These are phyloP conservation scores for Gallinago nigripennis DNA, from an alignment of 2,797 vertebrate species.

Conservation along the genomic window DNA sequence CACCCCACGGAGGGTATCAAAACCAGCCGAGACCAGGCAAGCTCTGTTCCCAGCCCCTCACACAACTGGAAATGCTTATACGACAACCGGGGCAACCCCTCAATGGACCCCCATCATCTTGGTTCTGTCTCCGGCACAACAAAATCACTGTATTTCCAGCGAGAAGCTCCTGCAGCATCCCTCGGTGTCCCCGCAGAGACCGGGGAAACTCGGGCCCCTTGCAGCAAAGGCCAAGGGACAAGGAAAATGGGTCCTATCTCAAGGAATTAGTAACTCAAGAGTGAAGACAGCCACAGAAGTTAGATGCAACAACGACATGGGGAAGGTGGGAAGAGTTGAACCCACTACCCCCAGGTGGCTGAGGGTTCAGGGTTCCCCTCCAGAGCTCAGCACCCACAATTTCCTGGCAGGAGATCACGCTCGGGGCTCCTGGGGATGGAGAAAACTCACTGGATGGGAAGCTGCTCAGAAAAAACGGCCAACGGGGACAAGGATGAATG, in stretches of 20 bases:
- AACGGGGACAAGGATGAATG: rapidly evolving
- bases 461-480: background rate
- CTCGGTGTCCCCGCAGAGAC: background rate
- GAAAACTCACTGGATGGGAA: background rate
- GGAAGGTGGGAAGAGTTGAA: background rate
- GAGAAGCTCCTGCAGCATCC: background rate
- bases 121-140: background rate
- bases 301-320: no score
- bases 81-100: background rate
- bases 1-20: background rate
- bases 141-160: background rate
- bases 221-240: background rate
- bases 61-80: background rate
- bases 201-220: background rate
- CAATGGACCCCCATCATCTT: background rate
- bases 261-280: background rate
- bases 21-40: background rate
- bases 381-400: rapidly evolving
- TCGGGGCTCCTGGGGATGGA: background rate
- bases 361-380: background rate
- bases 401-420: rapidly evolving
- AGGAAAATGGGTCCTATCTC: background rate
- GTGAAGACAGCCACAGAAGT: background rate
- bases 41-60: background rate
- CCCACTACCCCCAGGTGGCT: no score